Evolutionary conservation across 53 echinoderm and acorn worm genomes (phyloP).

Genomic region (Glandiceps talaboti): DNA sequence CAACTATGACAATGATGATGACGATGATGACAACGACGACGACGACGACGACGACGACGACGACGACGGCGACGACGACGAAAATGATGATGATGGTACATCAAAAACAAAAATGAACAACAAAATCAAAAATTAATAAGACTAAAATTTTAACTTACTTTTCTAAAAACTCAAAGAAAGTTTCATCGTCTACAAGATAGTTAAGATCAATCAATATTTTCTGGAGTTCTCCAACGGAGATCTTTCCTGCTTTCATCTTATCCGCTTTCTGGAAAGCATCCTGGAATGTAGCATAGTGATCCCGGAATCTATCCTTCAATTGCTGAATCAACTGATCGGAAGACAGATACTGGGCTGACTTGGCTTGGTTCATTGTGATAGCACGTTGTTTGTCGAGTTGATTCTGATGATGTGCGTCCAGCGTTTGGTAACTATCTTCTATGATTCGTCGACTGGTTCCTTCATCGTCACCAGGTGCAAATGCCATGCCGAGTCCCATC

Average conservation of each 20-base stretch:
- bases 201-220: slow-evolving; percentile 78
- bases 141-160: slow-evolving; percentile 61
- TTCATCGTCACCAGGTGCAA: slow-evolving; percentile 78
- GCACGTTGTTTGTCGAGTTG: slow-evolving; percentile 95
- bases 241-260: slow-evolving; percentile 48
- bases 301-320: slow-evolving; percentile 80
- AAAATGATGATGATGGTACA: too few relatives aligned
- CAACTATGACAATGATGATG: too few relatives aligned
- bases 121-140: too few relatives aligned
- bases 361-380: slow-evolving; percentile 86
- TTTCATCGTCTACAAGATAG: slow-evolving; percentile 82
- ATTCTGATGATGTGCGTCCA: slow-evolving; percentile 64
- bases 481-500: slow-evolving; percentile 72
- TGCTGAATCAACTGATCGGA: slow-evolving; percentile 55
- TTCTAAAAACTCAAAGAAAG: slow-evolving; percentile 43
- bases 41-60: too few relatives aligned
- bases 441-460: slow-evolving; percentile 74
- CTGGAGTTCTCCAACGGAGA: slow-evolving; percentile 53
- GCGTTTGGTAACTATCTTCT: slow-evolving; percentile 49
- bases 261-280: slow-evolving; percentile 76
- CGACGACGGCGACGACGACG: too few relatives aligned
- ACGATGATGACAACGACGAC: too few relatives aligned
- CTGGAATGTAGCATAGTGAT: slow-evolving; percentile 80
- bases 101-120: too few relatives aligned
- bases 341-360: slow-evolving; percentile 61